A percentile compares a stretch with the other conserved stretches of the same genome.
Evolutionary conservation across 1,140 invertebrate species (phyloP).

Genomic region (Pectinophora gossypiella): DNA sequence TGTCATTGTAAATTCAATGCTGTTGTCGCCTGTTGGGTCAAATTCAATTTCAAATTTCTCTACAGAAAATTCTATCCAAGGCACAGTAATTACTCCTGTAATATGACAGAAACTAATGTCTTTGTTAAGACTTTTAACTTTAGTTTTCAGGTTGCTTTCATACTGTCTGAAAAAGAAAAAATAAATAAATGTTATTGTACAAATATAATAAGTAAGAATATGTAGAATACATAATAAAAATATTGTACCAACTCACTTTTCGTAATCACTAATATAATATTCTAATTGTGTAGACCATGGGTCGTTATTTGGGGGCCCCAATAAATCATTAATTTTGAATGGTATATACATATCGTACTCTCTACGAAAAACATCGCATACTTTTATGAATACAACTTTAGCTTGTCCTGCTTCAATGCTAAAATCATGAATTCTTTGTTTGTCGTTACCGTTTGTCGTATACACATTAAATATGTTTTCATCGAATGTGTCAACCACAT

Average conservation of each 20-base stretch:
- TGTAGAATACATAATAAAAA: not conserved
- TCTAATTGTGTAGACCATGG: slow-evolving; percentile 39
- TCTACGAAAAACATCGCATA: slow-evolving; percentile 49
- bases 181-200: not conserved
- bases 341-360: slow-evolving; percentile 65
- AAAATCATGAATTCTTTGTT: slow-evolving; percentile 43
- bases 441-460: slow-evolving; percentile 46
- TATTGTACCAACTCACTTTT: slow-evolving; percentile 38
- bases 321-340: slow-evolving; percentile 57
- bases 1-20: slow-evolving; percentile 51
- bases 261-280: slow-evolving; percentile 46
- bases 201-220: not conserved
- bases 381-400: slow-evolving; percentile 56
- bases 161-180: slow-evolving; percentile 43
- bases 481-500: slow-evolving; percentile 47
- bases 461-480: slow-evolving; percentile 60
- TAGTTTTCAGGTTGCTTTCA: slow-evolving; percentile 52
- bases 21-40: slow-evolving; percentile 26
- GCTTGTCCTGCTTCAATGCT: slow-evolving; percentile 47
- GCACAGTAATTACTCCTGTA: slow-evolving; percentile 52
- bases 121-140: slow-evolving; percentile 46
- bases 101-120: slow-evolving; percentile 60
- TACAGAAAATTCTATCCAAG: slow-evolving; percentile 53
- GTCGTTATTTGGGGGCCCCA: slow-evolving; percentile 51
- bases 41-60: slow-evolving; percentile 58